phyloP scores from a whole-genome alignment of 1,140 invertebrate species.

The Hormaphis cornu region DNA sequence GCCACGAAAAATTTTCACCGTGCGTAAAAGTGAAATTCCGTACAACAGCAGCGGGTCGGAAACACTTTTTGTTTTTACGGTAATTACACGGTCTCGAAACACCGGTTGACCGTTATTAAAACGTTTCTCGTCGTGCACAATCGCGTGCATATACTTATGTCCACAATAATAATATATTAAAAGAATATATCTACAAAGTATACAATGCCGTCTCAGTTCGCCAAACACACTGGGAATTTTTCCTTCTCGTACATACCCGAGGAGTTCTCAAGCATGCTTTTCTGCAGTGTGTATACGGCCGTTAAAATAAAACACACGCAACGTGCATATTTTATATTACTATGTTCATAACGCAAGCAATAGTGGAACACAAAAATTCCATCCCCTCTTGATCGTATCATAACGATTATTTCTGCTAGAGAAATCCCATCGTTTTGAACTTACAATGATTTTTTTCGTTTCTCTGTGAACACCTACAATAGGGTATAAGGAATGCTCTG shows the following conservation, averaged over 20 bases:
- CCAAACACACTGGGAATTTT: constrained; percentile 24
- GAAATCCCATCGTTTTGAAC: background rate
- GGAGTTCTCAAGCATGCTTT: constrained; percentile 28
- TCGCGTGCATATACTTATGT: background rate
- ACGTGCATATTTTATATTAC: no score
- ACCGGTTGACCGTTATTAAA: constrained; percentile 24
- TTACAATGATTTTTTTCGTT: no score
- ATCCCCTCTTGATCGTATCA: background rate
- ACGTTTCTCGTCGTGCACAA: constrained; percentile 23
- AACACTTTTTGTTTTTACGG: constrained; percentile 32
- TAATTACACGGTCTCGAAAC: constrained; percentile 28
- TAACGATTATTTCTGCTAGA: background rate
- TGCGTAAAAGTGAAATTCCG: constrained; percentile 23
- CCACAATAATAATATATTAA: background rate
- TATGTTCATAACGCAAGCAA: background rate
- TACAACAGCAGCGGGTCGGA: constrained; percentile 6
- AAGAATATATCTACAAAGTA: background rate
- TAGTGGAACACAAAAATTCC: background rate
- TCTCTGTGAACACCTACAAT: no score
- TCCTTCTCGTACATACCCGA: no score
- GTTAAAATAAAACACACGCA: background rate
- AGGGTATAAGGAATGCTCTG: no score
- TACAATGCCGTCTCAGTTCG: constrained; percentile 11
- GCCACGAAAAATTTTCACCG: constrained; percentile 11
- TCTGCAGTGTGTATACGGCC: background rate